Percentiles rank a stretch among this genome's conserved stretches.
Conservation (phyloP, 1,140 invertebrate species). For the Dryas iulia region DNA sequence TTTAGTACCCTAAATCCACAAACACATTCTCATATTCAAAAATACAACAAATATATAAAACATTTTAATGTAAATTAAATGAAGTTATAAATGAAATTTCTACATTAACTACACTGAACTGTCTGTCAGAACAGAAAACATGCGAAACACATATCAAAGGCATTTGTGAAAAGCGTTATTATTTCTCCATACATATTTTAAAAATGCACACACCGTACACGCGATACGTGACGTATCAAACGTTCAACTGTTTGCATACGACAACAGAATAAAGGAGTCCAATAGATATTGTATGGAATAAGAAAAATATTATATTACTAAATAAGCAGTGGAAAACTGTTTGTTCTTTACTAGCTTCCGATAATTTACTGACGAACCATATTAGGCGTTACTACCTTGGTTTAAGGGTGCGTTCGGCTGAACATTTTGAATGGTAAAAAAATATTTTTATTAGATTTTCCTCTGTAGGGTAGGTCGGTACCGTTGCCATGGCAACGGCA, state of each 20-base stretch:
- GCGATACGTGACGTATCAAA: constrained; percentile 30
- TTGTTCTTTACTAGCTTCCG: constrained; percentile 26
- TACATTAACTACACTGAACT: not conserved
- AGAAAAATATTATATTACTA: constrained; percentile 45
- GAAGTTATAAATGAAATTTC: no score
- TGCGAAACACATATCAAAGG: not conserved
- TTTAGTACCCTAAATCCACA: no score
- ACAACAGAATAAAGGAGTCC: constrained; percentile 30
- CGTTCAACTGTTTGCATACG: constrained; percentile 30
- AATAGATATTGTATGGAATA: constrained; percentile 39
- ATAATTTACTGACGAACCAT: not conserved
- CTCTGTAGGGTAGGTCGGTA: constrained; percentile 44
- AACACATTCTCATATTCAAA: no score
- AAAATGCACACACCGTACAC: constrained; percentile 13
- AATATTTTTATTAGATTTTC: constrained; percentile 47
- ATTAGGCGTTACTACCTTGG: constrained; percentile 20
- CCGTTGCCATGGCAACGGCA: constrained; percentile 44
- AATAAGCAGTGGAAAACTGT: constrained; percentile 43
- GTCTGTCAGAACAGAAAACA: not conserved
- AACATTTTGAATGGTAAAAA: constrained; percentile 31
- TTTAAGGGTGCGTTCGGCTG: constrained; percentile 14
- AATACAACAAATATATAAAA: no score
- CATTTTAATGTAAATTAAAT: no score
- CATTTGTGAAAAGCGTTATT: not conserved
- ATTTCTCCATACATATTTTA: constrained; percentile 12